phyloP scores from a whole-genome alignment of 2,797 vertebrate species.

The Hirundo rustica region DNA sequence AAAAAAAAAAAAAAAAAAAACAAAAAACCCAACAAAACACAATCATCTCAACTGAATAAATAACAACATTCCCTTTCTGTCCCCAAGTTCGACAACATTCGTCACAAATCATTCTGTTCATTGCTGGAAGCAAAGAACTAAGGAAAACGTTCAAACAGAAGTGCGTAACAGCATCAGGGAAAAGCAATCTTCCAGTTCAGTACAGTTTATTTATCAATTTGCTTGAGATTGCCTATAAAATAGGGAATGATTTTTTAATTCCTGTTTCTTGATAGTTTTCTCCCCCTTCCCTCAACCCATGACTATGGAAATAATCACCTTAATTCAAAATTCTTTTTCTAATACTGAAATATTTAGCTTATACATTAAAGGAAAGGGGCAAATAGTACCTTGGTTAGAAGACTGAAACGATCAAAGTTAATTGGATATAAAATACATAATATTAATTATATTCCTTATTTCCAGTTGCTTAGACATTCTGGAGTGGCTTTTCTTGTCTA shows the following conservation, averaged over 20 bases:
- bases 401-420: background rate
- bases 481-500: background rate
- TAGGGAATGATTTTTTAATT: background rate
- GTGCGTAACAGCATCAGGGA: background rate
- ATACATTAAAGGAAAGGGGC: background rate
- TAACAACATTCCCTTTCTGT: background rate
- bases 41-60: background rate
- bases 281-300: fast-evolving
- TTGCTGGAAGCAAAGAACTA: background rate
- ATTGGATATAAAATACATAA: background rate
- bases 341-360: background rate
- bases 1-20: too few relatives aligned
- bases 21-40: background rate
- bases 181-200: background rate
- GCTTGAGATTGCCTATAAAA: background rate
- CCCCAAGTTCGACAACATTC: background rate
- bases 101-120: background rate
- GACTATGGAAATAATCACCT: background rate
- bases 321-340: background rate
- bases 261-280: background rate
- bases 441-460: background rate
- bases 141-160: background rate
- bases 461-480: background rate
- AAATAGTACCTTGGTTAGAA: background rate
- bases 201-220: background rate